A percentile compares a stretch with the other conserved stretches of the same genome.
Conservation (phyloP, 2,113 vertebrate species). For the Lophotis ruficrista region DNA sequence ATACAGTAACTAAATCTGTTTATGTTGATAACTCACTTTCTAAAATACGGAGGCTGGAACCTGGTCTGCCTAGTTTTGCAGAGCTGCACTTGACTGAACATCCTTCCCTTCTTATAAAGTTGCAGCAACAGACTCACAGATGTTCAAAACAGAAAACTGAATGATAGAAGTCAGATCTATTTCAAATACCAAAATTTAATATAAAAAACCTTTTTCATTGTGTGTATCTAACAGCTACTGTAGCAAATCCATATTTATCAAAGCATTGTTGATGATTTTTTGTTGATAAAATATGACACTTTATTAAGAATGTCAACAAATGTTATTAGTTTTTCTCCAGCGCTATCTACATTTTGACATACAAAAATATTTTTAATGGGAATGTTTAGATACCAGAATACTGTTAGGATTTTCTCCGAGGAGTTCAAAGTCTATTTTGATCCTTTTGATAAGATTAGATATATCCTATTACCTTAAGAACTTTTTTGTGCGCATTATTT, state of each 20-base stretch:
- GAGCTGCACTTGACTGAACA: not conserved
- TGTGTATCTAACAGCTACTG: not conserved
- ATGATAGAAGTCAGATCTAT: not conserved
- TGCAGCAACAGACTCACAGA: not conserved
- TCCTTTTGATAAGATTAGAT: not conserved
- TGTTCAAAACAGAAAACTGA: not conserved
- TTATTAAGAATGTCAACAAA: constrained; percentile 19
- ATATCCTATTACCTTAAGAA: not conserved
- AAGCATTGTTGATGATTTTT: not conserved
- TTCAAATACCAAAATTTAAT: not conserved
- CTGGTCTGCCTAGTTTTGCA: not conserved
- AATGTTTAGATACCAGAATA: constrained; percentile 22
- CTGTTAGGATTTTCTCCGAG: not conserved
- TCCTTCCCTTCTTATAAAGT: not conserved
- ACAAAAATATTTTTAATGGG: not conserved
- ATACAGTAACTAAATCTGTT: not conserved
- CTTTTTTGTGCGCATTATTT: not conserved
- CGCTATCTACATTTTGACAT: not conserved
- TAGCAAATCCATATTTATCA: not conserved
- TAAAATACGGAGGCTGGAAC: not conserved
- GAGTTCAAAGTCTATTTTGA: not conserved
- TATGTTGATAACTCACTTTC: not conserved
- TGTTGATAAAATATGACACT: not conserved
- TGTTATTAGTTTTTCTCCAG: not conserved
- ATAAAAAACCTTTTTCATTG: not conserved